phyloP scores from a whole-genome alignment of 2,797 vertebrate species.

The Mastacembelus armatus region DNA sequence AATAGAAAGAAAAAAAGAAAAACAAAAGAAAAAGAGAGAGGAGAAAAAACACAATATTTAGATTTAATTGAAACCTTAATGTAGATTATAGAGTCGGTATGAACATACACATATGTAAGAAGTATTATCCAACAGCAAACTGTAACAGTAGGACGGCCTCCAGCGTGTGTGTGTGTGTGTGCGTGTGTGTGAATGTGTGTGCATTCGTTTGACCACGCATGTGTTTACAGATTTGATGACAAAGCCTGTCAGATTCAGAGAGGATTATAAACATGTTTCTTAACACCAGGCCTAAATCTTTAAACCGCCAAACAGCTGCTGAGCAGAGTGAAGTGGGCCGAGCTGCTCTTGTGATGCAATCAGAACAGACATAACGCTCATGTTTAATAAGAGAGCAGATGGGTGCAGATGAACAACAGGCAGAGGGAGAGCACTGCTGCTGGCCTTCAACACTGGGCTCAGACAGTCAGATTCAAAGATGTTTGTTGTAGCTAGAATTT shows the following conservation, averaged over 20 bases:
- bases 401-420: conserved; percentile 54
- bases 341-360: conserved; percentile 70
- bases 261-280: conserved; percentile 79
- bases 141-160: conserved; percentile 28
- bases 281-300: conserved; percentile 76
- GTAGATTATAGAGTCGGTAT: no score
- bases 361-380: conserved; percentile 71
- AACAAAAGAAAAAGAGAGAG: background rate
- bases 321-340: conserved; percentile 47
- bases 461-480: conserved; percentile 33
- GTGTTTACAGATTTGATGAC: conserved; percentile 77
- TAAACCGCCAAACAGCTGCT: conserved; percentile 76
- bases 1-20: background rate
- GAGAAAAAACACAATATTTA: background rate
- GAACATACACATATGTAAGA: no score
- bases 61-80: no score
- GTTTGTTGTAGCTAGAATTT: conserved; percentile 23
- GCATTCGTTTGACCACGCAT: conserved; percentile 49
- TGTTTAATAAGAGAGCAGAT: conserved; percentile 70
- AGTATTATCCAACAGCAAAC: background rate
- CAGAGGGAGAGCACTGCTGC: conserved; percentile 29
- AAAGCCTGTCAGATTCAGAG: conserved; percentile 73
- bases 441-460: conserved; percentile 30
- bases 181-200: no score
- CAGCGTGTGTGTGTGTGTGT: conserved; percentile 11